These are phyloP conservation scores for Drosophila yakuba DNA, from an alignment of 1,140 invertebrate species.

Conservation along the genomic window DNA sequence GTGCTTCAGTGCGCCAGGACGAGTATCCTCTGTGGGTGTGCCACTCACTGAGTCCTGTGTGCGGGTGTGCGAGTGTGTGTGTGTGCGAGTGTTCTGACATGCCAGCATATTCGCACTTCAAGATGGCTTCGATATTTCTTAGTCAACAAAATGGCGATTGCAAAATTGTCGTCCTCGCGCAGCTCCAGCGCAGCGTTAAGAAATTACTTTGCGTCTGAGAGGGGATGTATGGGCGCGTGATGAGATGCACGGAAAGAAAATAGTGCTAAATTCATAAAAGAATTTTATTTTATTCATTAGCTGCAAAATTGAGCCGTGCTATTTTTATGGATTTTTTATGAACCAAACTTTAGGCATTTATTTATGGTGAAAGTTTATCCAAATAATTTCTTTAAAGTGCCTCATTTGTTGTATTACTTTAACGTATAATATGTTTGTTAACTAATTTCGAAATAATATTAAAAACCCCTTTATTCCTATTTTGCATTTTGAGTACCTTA, in stretches of 20 bases:
- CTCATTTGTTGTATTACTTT: no score
- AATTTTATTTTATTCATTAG: background rate
- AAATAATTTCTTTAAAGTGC: no score
- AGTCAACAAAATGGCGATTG: constrained; percentile 82
- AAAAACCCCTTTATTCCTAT: no score
- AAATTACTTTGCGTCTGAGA: constrained; percentile 43
- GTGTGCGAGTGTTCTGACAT: constrained; percentile 50
- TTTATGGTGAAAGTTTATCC: no score
- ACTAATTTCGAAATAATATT: no score
- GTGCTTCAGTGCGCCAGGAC: constrained; percentile 9
- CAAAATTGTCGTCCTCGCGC: constrained; percentile 71
- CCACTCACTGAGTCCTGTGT: constrained; percentile 1
- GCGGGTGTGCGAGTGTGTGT: constrained; percentile 12
- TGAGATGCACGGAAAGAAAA: background rate
- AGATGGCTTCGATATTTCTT: constrained; percentile 83
- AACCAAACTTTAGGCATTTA: no score
- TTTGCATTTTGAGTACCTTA: no score
- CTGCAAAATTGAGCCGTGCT: no score
- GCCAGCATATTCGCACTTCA: constrained; percentile 77
- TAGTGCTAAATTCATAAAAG: no score
- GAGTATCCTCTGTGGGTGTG: constrained; percentile 51
- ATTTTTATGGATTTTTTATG: no score
- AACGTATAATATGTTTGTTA: no score
- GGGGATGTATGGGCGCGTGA: constrained; percentile 22
- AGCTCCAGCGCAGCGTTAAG: constrained; percentile 45